These are phyloP conservation scores for Creontiades dilutus DNA, from an alignment of 2,888 invertebrate species.

Conservation along the genomic window DNA sequence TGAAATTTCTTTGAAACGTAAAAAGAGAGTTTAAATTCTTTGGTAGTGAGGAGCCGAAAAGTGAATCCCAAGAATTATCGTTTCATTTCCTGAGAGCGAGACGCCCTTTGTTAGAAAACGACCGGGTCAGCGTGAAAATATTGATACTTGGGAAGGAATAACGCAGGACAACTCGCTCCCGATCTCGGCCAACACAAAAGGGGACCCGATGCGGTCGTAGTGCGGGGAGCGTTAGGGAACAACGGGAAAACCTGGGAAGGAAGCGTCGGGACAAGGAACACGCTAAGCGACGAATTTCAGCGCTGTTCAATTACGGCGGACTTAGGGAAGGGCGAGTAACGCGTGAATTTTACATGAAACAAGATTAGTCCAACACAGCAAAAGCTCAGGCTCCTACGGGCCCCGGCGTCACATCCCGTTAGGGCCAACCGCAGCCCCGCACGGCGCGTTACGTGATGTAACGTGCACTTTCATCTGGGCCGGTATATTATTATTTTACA, in stretches of 20 bases:
- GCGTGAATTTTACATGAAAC: conserved; percentile 44
- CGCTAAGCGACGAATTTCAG: conserved; percentile 18
- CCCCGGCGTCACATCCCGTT: neutral
- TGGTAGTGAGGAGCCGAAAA: no score
- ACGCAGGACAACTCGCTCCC: no score
- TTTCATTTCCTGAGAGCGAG: no score
- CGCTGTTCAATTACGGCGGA: conserved; percentile 26
- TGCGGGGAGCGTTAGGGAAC: neutral
- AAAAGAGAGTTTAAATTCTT: no score
- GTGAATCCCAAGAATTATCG: no score
- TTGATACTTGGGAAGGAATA: no score
- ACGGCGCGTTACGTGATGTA: neutral
- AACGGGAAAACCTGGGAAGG: neutral
- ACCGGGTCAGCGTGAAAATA: no score
- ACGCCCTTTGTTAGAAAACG: no score
- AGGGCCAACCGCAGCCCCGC: neutral
- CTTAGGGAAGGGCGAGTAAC: conserved; percentile 19
- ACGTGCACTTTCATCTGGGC: no score
- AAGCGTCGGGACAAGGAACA: conserved; percentile 3
- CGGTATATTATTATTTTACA: no score
- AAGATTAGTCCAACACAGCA: conserved; percentile 14
- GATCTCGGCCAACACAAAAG: no score
- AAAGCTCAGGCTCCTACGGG: neutral
- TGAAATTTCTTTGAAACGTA: no score
- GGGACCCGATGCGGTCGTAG: neutral